Evolutionary conservation across 2,888 invertebrate genomes (phyloP), one percentile per base, ranked within the genome.

Genomic region (Cheiracanthium punctorium): DNA sequence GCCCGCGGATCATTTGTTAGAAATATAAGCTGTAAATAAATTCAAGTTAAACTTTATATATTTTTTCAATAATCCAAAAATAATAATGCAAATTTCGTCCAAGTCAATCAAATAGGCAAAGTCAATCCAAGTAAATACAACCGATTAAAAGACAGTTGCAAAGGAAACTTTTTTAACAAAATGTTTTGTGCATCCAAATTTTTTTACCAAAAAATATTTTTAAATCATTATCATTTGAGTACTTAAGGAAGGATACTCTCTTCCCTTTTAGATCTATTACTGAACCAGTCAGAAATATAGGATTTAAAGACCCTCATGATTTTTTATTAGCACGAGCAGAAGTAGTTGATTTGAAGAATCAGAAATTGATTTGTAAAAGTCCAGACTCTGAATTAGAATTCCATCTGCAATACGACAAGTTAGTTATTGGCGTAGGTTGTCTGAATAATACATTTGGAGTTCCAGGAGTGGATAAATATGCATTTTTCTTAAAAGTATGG

Each of bases 381-480:
- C 90, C 90, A 0, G 89, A 90, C 30, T 89, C 90, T 1, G 89
- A 89, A 14, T 80, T 80, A 17, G 48, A 69, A 7, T 92, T 91
- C 80, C 85, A 88, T 10, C 71, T 92, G n/a, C 52, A 85, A 0
- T 92, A 91, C 88, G 92, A 92, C 89, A 91, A 91, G 77, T 90
- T 92, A 14, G 91, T 92, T 29, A 91, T 92, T 71, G 92, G 92
- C 52, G 92, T 92, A 4, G 92, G 92, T 12, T 91, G 92, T 14
- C 88, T 91, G 4, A 91, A 91, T 84, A 92, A 92, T 88, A 92
- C 92, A 8, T 92, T 92, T 89, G 90, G 90, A 67, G 91, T 92
- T 4, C 92, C 92, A 10, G 92, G 92, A 5, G 92, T 92, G 5
- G 84, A 89, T n/a, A 91, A 92, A 87, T 89, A 92, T 90, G 92